Conservation (phyloP, 2,797 vertebrate genomes). For the Typhlichthys eigenmanni region DNA sequence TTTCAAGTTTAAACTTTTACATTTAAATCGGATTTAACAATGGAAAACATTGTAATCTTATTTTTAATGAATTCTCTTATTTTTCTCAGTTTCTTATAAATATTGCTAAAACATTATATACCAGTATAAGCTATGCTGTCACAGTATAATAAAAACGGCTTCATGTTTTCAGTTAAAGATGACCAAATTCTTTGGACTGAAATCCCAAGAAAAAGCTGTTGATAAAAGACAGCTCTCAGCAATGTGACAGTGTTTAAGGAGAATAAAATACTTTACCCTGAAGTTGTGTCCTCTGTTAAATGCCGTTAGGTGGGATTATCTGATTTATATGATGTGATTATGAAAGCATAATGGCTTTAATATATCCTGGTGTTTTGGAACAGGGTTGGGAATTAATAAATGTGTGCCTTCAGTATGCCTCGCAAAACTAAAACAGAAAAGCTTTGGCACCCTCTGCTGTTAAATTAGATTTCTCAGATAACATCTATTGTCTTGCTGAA, state of each 20-base stretch:
- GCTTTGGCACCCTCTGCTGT: conserved; percentile 89
- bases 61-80: no score
- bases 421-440: conserved; percentile 72
- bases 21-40: no score
- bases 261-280: no score
- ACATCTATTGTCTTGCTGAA: conserved; percentile 55
- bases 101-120: conserved; percentile 15
- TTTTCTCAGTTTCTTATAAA: conserved; percentile 8
- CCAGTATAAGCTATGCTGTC: not conserved
- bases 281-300: conserved; percentile 31
- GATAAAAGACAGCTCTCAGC: conserved; percentile 30
- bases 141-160: not conserved
- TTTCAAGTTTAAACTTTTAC: no score
- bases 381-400: not conserved
- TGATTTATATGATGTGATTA: no score
- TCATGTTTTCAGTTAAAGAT: conserved; percentile 19
- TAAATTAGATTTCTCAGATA: conserved; percentile 68
- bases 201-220: conserved; percentile 30
- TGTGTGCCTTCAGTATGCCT: conserved; percentile 27
- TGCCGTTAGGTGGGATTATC: no score
- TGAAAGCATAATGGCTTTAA: no score
- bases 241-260: conserved; percentile 44
- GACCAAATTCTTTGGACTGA: no score
- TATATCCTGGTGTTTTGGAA: not conserved
- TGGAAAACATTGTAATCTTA: no score